These are phyloP conservation scores for Cygnus buccinator DNA, from an alignment of 2,113 vertebrate species.

Conservation along the genomic window DNA sequence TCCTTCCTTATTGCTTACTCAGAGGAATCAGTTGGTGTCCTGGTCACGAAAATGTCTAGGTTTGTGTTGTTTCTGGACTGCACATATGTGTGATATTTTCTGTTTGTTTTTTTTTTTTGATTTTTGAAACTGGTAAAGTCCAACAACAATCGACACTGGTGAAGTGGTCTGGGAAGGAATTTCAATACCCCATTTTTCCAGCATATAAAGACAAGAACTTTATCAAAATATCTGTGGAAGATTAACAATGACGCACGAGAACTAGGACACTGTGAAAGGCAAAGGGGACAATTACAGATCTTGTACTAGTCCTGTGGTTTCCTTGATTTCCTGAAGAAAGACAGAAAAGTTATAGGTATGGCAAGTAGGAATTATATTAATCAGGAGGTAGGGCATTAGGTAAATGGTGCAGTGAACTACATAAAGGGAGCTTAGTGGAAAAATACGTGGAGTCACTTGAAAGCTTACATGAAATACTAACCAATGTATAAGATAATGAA, in stretches of 20 bases:
- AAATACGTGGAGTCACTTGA: not conserved
- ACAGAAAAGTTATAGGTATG: not conserved
- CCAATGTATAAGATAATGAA: not conserved
- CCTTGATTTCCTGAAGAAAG: not conserved
- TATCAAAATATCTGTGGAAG: not conserved
- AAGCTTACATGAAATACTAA: not conserved
- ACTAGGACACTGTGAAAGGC: not conserved
- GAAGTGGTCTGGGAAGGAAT: not conserved
- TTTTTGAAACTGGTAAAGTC: not conserved
- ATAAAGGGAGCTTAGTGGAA: not conserved
- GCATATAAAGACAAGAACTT: not conserved
- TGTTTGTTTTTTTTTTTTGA: not conserved
- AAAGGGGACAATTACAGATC: not conserved
- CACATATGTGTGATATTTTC: not conserved
- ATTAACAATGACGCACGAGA: not conserved
- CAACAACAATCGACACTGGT: not conserved
- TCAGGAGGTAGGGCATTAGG: not conserved
- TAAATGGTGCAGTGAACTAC: not conserved
- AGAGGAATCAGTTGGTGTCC: not conserved
- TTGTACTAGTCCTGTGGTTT: not conserved
- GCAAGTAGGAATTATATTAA: not conserved
- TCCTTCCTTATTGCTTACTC: constrained; percentile 12
- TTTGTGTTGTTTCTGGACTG: not conserved
- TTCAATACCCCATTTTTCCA: not conserved
- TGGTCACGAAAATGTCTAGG: not conserved